Conservation (phyloP, 2,888 invertebrate genomes). For the Tridacna gigas region DNA sequence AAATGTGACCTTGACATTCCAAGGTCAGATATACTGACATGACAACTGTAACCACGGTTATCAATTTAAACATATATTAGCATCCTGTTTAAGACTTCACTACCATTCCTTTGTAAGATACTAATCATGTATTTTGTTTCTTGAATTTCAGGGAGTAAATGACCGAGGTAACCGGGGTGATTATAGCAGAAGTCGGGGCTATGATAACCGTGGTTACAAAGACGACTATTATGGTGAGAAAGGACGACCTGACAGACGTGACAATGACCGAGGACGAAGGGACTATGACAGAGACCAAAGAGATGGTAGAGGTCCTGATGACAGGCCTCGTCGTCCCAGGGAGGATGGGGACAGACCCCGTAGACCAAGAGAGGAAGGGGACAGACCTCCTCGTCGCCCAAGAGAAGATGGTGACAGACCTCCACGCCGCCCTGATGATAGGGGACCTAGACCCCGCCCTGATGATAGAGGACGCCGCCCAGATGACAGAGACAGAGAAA, state of each 20-base stretch:
- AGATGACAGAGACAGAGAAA: slow-evolving; percentile 28
- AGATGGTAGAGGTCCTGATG: slow-evolving; percentile 40
- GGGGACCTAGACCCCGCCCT: slow-evolving; percentile 31
- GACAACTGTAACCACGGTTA: slow-evolving; percentile 63
- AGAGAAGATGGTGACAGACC: slow-evolving; percentile 50
- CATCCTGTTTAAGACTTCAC: slow-evolving; percentile 53
- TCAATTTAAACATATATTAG: slow-evolving; percentile 38
- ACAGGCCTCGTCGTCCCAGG: slow-evolving; percentile 42
- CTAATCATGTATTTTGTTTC: slow-evolving; percentile 47
- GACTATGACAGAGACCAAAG: slow-evolving; percentile 56
- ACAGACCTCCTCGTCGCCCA: slow-evolving; percentile 50
- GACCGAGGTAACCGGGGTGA: slow-evolving; percentile 67
- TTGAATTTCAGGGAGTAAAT: slow-evolving; percentile 57
- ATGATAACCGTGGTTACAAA: slow-evolving; percentile 72
- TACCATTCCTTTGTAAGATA: slow-evolving; percentile 61
- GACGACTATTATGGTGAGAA: slow-evolving; percentile 46
- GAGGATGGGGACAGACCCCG: slow-evolving; percentile 39
- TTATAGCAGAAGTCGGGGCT: slow-evolving; percentile 62
- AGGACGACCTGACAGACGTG: slow-evolving; percentile 37
- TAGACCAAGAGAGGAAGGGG: slow-evolving; percentile 7
- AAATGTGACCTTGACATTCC: slow-evolving; percentile 52
- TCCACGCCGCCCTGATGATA: slow-evolving; percentile 57
- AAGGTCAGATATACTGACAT: slow-evolving; percentile 11
- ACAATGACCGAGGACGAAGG: slow-evolving; percentile 40
- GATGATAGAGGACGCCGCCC: slow-evolving; percentile 50